Evolutionary conservation across 2,888 invertebrate genomes (phyloP).

Genomic region (Monochamus alternatus): DNA sequence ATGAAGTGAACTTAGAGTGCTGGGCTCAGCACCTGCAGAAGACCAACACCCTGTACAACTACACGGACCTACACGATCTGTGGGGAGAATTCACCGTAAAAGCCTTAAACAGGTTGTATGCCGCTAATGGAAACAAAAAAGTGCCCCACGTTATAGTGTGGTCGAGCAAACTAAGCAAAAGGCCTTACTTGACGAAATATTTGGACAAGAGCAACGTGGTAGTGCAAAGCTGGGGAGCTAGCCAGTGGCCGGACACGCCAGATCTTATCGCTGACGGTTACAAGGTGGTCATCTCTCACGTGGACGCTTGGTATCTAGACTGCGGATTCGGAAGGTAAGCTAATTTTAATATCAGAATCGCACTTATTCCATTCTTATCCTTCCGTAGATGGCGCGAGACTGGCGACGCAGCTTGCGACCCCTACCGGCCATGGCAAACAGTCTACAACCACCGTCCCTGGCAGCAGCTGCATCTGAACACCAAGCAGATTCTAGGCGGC

Average conservation of each 20-base stretch:
- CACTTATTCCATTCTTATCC: neutral
- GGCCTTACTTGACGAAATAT: constrained; percentile 76
- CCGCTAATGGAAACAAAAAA: constrained; percentile 75
- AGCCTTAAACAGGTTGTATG: constrained; percentile 74
- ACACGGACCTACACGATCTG: constrained; percentile 83
- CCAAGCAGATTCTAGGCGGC: constrained; percentile 78
- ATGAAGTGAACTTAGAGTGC: constrained; percentile 87
- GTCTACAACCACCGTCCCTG: constrained; percentile 89
- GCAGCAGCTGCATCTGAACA: constrained; percentile 72
- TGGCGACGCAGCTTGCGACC: constrained; percentile 89
- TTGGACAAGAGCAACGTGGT: constrained; percentile 74
- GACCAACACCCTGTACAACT: constrained; percentile 71
- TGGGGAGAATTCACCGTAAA: constrained; percentile 86
- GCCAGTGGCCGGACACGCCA: constrained; percentile 86
- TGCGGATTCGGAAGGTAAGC: constrained; percentile 81
- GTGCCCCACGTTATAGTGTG: constrained; percentile 78
- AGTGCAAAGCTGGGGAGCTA: constrained; percentile 87
- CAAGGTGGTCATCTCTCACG: constrained; percentile 86
- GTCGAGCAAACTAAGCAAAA: constrained; percentile 85
- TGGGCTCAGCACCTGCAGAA: constrained; percentile 76
- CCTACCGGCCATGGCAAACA: constrained; percentile 90
- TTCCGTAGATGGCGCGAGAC: constrained; percentile 82
- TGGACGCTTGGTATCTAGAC: constrained; percentile 91
- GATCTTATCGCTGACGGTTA: constrained; percentile 85
- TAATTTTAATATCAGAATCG: neutral